These are phyloP conservation scores for Sarcophaga peregrina DNA, from an alignment of 1,140 invertebrate species.

Conservation along the genomic window DNA sequence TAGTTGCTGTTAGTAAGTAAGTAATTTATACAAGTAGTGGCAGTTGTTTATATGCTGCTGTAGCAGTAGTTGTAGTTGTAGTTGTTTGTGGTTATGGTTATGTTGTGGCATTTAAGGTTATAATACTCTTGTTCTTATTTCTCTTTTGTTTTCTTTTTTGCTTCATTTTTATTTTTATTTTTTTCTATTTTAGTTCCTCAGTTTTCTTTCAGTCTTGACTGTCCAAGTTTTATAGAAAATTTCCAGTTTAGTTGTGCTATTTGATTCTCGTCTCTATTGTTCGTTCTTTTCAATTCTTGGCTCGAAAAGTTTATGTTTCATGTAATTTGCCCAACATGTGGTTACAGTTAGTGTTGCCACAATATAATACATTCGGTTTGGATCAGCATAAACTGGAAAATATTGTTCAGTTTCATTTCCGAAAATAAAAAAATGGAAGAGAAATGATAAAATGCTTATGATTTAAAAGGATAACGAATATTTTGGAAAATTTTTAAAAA, in stretches of 20 bases:
- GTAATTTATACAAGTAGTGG: slow-evolving; percentile 27
- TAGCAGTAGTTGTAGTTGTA: not conserved
- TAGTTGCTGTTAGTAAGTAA: not conserved
- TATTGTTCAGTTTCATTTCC: no score
- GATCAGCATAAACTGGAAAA: not conserved
- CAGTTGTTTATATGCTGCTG: not conserved
- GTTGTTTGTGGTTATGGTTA: slow-evolving; percentile 23
- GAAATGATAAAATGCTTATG: no score
- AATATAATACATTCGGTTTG: slow-evolving; percentile 24
- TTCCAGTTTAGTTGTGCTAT: not conserved
- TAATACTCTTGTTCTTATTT: slow-evolving; percentile 29
- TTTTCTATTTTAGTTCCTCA: slow-evolving; percentile 14
- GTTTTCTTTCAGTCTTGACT: not conserved
- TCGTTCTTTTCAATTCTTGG: not conserved
- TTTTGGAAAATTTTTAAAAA: no score
- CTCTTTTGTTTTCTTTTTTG: not conserved
- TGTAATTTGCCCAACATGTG: slow-evolving; percentile 34
- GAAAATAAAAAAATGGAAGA: no score
- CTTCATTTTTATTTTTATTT: slow-evolving; percentile 15
- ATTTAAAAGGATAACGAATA: not conserved
- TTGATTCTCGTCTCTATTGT: not conserved
- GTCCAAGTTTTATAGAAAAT: slow-evolving; percentile 18
- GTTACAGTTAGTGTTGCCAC: slow-evolving; percentile 28
- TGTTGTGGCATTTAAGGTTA: slow-evolving; percentile 40
- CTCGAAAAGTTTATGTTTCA: slow-evolving; percentile 11